A percentile compares a stretch with the other conserved stretches of the same genome.
These are phyloP conservation scores for Taeniopygia guttata DNA, from an alignment of 2,797 vertebrate genomes.

Conservation along the genomic window DNA sequence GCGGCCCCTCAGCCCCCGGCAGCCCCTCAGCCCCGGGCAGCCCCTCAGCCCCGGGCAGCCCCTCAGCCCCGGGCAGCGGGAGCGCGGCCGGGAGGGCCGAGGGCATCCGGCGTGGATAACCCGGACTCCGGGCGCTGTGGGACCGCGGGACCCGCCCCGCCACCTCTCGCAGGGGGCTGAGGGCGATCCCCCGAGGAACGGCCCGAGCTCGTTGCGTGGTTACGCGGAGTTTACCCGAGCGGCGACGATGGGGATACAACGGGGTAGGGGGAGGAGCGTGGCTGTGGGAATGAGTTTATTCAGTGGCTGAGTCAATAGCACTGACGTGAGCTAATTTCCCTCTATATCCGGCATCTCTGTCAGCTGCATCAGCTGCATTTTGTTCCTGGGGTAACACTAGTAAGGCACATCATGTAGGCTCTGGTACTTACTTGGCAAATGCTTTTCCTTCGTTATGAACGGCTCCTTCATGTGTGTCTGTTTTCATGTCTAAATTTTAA, in stretches of 20 bases:
- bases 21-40: too few relatives aligned
- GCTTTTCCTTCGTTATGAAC: neutral
- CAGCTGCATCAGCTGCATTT: conserved; percentile 56
- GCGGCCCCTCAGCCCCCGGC: too few relatives aligned
- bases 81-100: too few relatives aligned
- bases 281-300: conserved; percentile 54
- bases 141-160: too few relatives aligned
- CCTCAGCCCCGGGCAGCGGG: neutral
- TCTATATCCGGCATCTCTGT: conserved; percentile 45
- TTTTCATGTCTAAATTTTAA: neutral
- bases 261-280: conserved; percentile 45
- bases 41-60: too few relatives aligned
- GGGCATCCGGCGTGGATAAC: neutral
- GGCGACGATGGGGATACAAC: neutral
- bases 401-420: neutral
- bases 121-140: neutral
- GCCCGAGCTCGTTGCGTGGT: neutral
- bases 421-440: neutral
- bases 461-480: neutral
- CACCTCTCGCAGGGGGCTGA: neutral
- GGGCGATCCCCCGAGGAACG: neutral
- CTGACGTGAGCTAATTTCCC: conserved; percentile 60
- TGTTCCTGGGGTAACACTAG: conserved; percentile 18
- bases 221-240: neutral
- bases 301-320: conserved; percentile 49